Evolutionary conservation across 2,888 invertebrate genomes (phyloP), one percentile per base, ranked within the genome.

Genomic region (Limnephilus rhombicus): DNA sequence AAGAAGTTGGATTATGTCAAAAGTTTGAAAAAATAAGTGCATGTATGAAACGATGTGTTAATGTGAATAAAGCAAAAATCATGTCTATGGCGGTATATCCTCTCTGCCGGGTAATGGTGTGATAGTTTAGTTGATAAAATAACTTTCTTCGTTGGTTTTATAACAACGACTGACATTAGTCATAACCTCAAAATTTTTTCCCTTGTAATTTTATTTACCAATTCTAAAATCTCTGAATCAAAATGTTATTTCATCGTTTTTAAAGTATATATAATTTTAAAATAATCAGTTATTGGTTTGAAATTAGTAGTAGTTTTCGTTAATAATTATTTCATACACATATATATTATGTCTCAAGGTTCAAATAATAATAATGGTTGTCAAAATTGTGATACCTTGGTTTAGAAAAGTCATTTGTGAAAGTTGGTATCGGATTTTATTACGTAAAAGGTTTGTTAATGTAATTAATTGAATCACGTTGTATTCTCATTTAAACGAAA

Each of bases 381-480:
- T 49, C 29, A 86, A 49, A 85, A 49, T 45, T 31, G 49, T 86
- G 45, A 86, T 41, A 86, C 4, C 49, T 49, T 49, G n/a, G 29
- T 86, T 45, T 49, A n/a, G 49, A 41, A 45, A 86, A 86, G 86
- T 86, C 86, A 86, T 37, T 49, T 86, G 86, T 86, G 86, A 86
- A 86, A 86, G 86, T 86, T 86, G 86, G 86, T 86, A 86, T 34
- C 37, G 41, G 29, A 68, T 68, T 4, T 53, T 53, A 34, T 86
- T 86, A 86, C 49, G 86, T 86, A 86, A 86, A 86, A 86, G 24
- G 37, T 83, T 34, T 83, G 68, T 68, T 68, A 68, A 68, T 24
- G 18, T 9, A 7, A 53, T 53, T 53, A 53, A 53, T 53, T 18
- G 15, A 7, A 24, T 24, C 9, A 68, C 24, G 1, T n/a, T 9